Evolutionary conservation across 1,140 invertebrate genomes (phyloP).

Genomic region (Drosophila pruinosa): DNA sequence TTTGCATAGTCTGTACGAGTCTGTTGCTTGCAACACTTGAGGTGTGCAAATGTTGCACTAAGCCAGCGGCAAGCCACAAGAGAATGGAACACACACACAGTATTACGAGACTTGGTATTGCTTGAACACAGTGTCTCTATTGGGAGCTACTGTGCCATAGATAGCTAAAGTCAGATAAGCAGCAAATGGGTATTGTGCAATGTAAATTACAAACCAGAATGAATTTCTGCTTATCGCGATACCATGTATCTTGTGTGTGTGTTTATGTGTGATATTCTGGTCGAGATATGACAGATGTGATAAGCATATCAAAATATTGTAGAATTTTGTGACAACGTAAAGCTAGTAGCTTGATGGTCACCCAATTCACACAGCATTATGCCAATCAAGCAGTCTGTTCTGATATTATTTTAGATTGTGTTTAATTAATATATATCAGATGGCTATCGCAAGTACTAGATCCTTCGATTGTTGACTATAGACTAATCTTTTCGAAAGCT

Average conservation of each 20-base stretch:
- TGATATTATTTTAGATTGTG: too few species aligned
- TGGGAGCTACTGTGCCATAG: slow-evolving; percentile 51
- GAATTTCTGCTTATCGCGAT: slow-evolving; percentile 30
- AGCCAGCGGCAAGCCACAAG: slow-evolving; percentile 22
- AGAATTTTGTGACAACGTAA: background rate
- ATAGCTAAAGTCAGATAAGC: slow-evolving; percentile 51
- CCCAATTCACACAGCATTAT: background rate
- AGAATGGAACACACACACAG: slow-evolving; percentile 7
- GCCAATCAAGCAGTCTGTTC: background rate
- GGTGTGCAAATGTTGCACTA: slow-evolving; percentile 34
- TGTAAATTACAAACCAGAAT: slow-evolving; percentile 57
- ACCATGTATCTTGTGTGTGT: background rate
- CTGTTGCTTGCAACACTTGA: slow-evolving; percentile 33
- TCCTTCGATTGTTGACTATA: too few species aligned
- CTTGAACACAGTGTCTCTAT: slow-evolving; percentile 12
- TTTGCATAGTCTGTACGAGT: slow-evolving; percentile 48
- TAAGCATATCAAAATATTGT: slow-evolving; percentile 49
- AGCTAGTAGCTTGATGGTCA: background rate
- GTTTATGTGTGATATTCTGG: background rate
- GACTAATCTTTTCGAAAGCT: too few species aligned
- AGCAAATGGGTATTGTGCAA: slow-evolving; percentile 52
- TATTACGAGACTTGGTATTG: background rate
- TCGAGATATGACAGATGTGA: slow-evolving; percentile 26
- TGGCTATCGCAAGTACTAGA: background rate
- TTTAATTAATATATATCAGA: background rate